Evolutionary conservation across 1,140 invertebrate species (phyloP), one percentile per base, ranked within the genome.

Genomic region (Drosophila miranda): DNA sequence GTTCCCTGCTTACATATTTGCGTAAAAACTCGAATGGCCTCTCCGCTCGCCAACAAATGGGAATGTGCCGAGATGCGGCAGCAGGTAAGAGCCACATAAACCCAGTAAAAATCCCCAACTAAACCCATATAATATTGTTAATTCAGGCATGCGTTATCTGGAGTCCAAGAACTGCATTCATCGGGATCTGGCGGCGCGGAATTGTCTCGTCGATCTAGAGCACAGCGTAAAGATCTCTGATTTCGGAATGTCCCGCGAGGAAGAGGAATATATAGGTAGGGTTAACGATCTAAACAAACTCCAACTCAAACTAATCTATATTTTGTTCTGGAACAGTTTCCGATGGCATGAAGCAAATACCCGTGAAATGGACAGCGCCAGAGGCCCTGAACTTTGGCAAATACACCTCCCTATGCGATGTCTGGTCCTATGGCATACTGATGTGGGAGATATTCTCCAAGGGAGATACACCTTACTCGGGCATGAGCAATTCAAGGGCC

Each of bases 361-460:
- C 98, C 0, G 98, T 99, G 48, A 99, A 99, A 91, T 99, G 98
- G 98, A 99, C 98, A 1, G 97, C 98, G 3, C 98, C 98, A 3
- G 98, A 99, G 92, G 98, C 98, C 21, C 92, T 99, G 13, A 98
- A 99, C 92, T 99, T 97, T 92, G 98, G 97, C 96, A 93, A 93
- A 87, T 99, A 99, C 91, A 99, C 98, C n/a, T 96, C 97, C 0
- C 91, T 99, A 2, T 99, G 97, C 92, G 98, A 99, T 92, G 97
- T 99, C n/a, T 99, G 98, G 98, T 98, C 97, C 87, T 99, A 97
- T 91, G 98, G 98, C 16, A 96, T 99, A 64, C 92, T 99, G 42
- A 96, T 97, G 93, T 99, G 98, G 98, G 98, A 99, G 92, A 97
- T 99, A 86, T 99, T 99, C 92, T 96, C 97, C 0, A 95, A 95